Percentiles rank a stretch among this genome's conserved stretches.
phyloP scores from a whole-genome alignment of 2,797 vertebrate genomes.

The Rhinella marina region DNA sequence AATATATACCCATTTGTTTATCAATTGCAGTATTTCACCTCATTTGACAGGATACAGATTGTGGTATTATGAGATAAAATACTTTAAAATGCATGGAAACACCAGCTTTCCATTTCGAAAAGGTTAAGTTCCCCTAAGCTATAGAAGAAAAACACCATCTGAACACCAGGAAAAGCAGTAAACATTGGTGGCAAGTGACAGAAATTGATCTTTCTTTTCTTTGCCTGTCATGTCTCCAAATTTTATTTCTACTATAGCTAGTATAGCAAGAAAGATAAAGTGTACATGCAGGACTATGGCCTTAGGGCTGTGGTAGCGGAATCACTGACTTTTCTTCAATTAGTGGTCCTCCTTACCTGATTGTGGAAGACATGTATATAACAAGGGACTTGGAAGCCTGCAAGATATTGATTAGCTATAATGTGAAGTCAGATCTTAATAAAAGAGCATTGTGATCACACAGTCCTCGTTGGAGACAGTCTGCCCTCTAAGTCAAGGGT shows the following conservation, averaged over 20 bases:
- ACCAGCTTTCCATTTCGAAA: conserved; percentile 77
- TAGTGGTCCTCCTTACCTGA: conserved; percentile 83
- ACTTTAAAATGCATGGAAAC: conserved; percentile 80
- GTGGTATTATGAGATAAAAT: conserved; percentile 71
- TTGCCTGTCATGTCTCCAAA: conserved; percentile 85
- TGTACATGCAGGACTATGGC: conserved; percentile 80
- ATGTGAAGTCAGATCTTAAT: conserved; percentile 93
- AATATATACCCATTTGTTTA: conserved; percentile 51
- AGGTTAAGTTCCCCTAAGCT: conserved; percentile 82
- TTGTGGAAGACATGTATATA: conserved; percentile 77
- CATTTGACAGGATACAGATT: conserved; percentile 63
- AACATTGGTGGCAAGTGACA: conserved; percentile 83
- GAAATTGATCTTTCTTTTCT: conserved; percentile 84
- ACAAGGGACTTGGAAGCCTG: conserved; percentile 80
- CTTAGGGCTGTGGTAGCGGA: conserved; percentile 86
- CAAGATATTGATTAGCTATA: conserved; percentile 94
- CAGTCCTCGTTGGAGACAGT: conserved; percentile 86
- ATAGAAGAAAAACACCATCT: conserved; percentile 75
- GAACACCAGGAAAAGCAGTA: conserved; percentile 77
- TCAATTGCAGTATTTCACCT: conserved; percentile 43
- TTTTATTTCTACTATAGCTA: conserved; percentile 86
- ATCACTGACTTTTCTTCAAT: conserved; percentile 94
- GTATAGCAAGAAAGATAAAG: conserved; percentile 71
- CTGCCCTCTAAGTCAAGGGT: conserved; percentile 82
- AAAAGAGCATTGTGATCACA: conserved; percentile 89